These are phyloP conservation scores for Cryptops parisi DNA, from an alignment of 2,888 invertebrate species.

Conservation along the genomic window DNA sequence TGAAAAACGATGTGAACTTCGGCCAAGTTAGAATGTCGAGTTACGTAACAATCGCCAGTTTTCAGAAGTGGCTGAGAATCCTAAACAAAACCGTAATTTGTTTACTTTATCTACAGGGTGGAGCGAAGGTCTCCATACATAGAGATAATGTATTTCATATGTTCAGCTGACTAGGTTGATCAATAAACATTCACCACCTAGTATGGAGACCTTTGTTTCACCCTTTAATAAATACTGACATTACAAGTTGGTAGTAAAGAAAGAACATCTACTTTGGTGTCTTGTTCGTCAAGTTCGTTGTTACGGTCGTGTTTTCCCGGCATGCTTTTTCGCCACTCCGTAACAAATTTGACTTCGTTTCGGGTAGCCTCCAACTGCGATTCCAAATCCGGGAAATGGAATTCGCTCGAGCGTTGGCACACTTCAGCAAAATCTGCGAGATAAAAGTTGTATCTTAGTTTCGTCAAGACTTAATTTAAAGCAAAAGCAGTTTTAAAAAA, in stretches of 20 bases:
- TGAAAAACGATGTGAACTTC: slow-evolving; percentile 94
- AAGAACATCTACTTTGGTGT: not conserved
- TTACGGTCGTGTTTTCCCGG: not conserved
- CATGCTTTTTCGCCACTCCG: slow-evolving; percentile 18
- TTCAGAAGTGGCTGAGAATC: no score
- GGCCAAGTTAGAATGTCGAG: slow-evolving; percentile 74
- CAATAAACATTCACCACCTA: no score
- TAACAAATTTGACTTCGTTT: slow-evolving; percentile 15
- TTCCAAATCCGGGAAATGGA: slow-evolving; percentile 80
- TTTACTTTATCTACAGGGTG: no score
- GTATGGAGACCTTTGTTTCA: no score
- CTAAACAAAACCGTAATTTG: no score
- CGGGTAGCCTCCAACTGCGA: slow-evolving; percentile 54
- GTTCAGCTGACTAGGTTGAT: no score
- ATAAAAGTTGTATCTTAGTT: slow-evolving; percentile 7
- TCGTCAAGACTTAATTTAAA: not conserved
- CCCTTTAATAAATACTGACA: no score
- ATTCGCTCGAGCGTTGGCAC: slow-evolving; percentile 73
- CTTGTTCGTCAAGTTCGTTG: not conserved
- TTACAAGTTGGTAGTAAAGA: no score
- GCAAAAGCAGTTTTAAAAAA: not conserved
- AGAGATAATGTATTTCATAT: no score
- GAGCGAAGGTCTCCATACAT: no score
- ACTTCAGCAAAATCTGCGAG: slow-evolving; percentile 49
- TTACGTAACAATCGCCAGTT: slow-evolving; percentile 51